These are phyloP conservation scores for Sylvilagus bachmani DNA, from an alignment of 2,113 vertebrate genomes.

Conservation along the genomic window DNA sequence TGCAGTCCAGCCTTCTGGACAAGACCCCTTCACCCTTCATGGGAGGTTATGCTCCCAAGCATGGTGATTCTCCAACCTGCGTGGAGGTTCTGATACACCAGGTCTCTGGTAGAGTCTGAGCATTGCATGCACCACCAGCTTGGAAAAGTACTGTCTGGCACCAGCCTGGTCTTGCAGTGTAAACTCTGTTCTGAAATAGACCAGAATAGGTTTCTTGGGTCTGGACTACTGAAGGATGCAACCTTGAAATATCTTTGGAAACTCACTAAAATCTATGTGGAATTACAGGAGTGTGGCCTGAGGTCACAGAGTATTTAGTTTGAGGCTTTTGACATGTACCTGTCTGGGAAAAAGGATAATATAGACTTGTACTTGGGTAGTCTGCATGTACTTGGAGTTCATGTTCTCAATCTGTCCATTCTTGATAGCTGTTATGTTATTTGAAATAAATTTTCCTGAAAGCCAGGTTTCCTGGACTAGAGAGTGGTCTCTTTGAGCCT, in stretches of 20 bases:
- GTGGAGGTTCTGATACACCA: neutral
- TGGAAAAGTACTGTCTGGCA: slow-evolving; percentile 8
- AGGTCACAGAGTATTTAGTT: slow-evolving; percentile 43
- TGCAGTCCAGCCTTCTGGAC: neutral
- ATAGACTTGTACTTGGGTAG: neutral
- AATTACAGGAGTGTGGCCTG: slow-evolving; percentile 33
- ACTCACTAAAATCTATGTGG: neutral
- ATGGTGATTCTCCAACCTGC: neutral
- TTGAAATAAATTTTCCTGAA: neutral
- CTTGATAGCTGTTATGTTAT: slow-evolving; percentile 42
- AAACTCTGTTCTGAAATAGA: slow-evolving; percentile 24
- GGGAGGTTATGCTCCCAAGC: neutral
- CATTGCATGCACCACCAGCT: neutral
- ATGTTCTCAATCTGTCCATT: slow-evolving; percentile 8
- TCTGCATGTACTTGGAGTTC: neutral
- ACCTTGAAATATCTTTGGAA: slow-evolving; percentile 41
- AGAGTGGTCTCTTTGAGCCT: neutral
- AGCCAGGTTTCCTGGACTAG: neutral
- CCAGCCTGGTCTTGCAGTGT: neutral
- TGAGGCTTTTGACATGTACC: slow-evolving; percentile 14
- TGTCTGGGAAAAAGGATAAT: slow-evolving; percentile 48
- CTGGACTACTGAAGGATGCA: neutral
- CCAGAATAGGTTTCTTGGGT: neutral
- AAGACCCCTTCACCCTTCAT: neutral
- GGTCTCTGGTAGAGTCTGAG: neutral